Percentiles rank a stretch among this genome's conserved stretches.
These are phyloP conservation scores for Spea multiplicata DNA, from an alignment of 2,113 vertebrate species.

Conservation along the genomic window DNA sequence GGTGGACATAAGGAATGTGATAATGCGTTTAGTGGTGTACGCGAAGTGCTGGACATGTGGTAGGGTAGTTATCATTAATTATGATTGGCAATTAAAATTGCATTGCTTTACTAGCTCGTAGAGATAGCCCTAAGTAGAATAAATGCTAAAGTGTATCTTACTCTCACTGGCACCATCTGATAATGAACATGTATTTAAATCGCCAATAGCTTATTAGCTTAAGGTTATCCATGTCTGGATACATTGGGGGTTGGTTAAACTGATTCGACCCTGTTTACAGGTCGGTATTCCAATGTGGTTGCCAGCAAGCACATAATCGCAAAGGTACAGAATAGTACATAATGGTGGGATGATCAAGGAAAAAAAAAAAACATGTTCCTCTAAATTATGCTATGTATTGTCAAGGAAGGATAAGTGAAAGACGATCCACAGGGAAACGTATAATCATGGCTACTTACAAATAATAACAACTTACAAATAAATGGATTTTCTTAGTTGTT, in stretches of 20 bases:
- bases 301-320: neutral
- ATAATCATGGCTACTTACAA: neutral
- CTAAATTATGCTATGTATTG: neutral
- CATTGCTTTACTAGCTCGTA: constrained; percentile 14
- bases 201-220: constrained; percentile 22
- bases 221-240: constrained; percentile 9
- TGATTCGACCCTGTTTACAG: neutral
- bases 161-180: constrained; percentile 35
- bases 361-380: neutral
- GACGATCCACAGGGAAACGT: neutral
- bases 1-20: constrained; percentile 31
- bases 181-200: constrained; percentile 13
- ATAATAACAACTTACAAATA: no score
- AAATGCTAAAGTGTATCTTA: constrained; percentile 7
- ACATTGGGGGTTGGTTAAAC: constrained; percentile 4
- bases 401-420: constrained; percentile 23
- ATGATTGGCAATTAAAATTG: constrained; percentile 25
- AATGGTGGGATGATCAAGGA: neutral
- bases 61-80: constrained; percentile 11
- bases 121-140: neutral
- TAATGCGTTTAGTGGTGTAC: constrained; percentile 33
- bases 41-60: constrained; percentile 19
- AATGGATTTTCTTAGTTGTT: no score
- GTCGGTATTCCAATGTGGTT: constrained; percentile 5
- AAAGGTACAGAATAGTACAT: neutral